phyloP scores from a whole-genome alignment of 1,140 invertebrate species.

The Mylabris phalerata region DNA sequence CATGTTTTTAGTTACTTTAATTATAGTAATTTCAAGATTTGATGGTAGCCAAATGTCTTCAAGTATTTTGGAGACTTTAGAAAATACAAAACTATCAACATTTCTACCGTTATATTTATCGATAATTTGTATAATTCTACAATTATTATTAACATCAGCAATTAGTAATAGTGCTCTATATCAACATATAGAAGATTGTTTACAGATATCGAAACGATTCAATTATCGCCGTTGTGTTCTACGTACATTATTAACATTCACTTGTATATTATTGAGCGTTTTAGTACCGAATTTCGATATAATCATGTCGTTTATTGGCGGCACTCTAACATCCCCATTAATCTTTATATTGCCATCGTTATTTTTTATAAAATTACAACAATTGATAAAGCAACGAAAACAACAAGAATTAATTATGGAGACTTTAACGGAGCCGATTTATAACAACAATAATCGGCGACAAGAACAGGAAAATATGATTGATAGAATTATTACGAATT shows the following conservation, averaged over 20 bases:
- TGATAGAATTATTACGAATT: too few relatives aligned
- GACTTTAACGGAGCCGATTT: conserved; percentile 21
- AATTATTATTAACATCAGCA: conserved; percentile 67
- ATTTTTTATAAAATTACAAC: conserved; percentile 59
- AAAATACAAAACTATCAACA: conserved; percentile 34
- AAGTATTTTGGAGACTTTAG: conserved; percentile 54
- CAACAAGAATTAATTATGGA: conserved; percentile 18
- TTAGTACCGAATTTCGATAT: conserved; percentile 80
- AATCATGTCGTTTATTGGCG: conserved; percentile 81
- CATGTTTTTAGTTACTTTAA: conserved; percentile 57
- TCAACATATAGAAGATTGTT: conserved; percentile 61
- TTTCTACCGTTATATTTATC: conserved; percentile 53
- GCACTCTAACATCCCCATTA: conserved; percentile 74
- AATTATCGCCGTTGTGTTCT: conserved; percentile 54
- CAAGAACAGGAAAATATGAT: too few relatives aligned
- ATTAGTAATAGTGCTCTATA: conserved; percentile 68
- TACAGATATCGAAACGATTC: conserved; percentile 52
- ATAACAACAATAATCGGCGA: conserved; percentile 6
- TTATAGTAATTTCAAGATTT: conserved; percentile 55
- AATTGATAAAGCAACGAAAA: conserved; percentile 19
- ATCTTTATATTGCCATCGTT: conserved; percentile 80
- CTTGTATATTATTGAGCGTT: conserved; percentile 72
- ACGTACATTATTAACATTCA: conserved; percentile 60
- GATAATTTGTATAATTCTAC: conserved; percentile 61
- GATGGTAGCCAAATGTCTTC: conserved; percentile 43